Base-by-base conservation (phyloP, 2,113 vertebrate species). In the Irena cyanogastra region DNA sequence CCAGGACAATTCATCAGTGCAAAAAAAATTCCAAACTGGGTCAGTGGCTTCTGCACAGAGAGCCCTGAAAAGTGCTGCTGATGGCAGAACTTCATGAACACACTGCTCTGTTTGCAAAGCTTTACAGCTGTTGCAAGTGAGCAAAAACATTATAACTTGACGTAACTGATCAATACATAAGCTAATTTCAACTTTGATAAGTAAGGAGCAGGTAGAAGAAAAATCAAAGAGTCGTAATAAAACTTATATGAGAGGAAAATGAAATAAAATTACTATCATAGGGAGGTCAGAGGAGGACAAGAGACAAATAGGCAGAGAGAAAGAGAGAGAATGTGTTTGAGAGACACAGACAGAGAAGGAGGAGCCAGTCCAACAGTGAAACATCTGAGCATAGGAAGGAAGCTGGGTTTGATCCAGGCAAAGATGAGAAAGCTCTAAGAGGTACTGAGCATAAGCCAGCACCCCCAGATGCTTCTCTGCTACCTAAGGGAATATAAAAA, bases 281-380 rank as follows among this genome's bases (percentile, higher is more conserved):
- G 90, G 47, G 63, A 87, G 75, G 74, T 89, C 80, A 95, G 27
- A 71, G n/a, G 61, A 94, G 84, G 78, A 93, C 57, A 69, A 78
- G 45, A 76, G 85, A 37, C 24, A 93, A 85, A 71, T 4, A 78
- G 26, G 60, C 54, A 77, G 39, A 60, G 39, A 60, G 12, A 61
- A 16, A 54, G 47, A 52, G 35, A 39, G 33, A 24, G 20, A 37
- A 45, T 42, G 39, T 37, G 18, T 61, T 69, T 77, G 60, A 92
- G 64, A 88, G 37, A 76, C 10, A 59, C 18, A 63, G 78, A 50
- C 33, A 87, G 37, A 74, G 23, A 75, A 53, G 59, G 65, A 84
- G 61, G 68, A 93, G 41, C 16, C 79, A 75, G 39, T 83, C 88
- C 50, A 90, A 82, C 47, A 69, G 71, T 45, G 87, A 92, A 94